Evolutionary conservation across 2,888 invertebrate genomes (phyloP), one percentile per base, ranked within the genome.

Genomic region (Athetis lepigone): DNA sequence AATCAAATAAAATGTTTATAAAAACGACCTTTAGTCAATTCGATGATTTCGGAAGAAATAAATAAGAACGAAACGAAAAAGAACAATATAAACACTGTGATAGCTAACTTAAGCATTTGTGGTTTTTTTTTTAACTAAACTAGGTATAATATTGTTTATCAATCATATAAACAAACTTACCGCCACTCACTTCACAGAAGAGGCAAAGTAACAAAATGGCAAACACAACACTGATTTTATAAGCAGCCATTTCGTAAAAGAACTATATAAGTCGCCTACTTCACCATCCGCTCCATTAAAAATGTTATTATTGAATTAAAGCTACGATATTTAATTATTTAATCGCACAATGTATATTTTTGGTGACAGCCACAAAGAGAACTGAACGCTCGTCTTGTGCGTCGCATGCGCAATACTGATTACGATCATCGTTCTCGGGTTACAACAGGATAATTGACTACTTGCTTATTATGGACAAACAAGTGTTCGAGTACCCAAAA

Each of bases 361-460:
- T 16, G 46, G 23, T 40, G 49, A 25, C 16, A 25, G 13, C 7
- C 45, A 43, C 33, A 46, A 16, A 19, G 39, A 21, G 56, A 39
- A 68, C 51, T 74, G 69, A 56, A 49, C 23, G 13, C 39, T 11
- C 21, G 47, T 40, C 19, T 33, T 23, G 8, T 23, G 42, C 33
- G n/a, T n/a, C n/a, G 33, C 37, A 23, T 23, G 42, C 33, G 33
- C 9, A 25, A 40, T 21, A 52, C 36, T 43, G 69, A 68, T 57
- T 61, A 52, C 36, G 25, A 25, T 16, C 37, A 49, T 23, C 19
- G 39, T 18, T 60, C 56, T 74, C 75, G 52, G 45, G 40, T 69
- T 57, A 42, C 70, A 8, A 8, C 43, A 40, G 55, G 36, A 68
- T 25, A 21, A 68, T 36, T 50, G 18, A 50, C 19, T 46, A 18